These are phyloP conservation scores for Eupithecia subumbrata DNA, from an alignment of 2,888 invertebrate genomes.

Conservation along the genomic window DNA sequence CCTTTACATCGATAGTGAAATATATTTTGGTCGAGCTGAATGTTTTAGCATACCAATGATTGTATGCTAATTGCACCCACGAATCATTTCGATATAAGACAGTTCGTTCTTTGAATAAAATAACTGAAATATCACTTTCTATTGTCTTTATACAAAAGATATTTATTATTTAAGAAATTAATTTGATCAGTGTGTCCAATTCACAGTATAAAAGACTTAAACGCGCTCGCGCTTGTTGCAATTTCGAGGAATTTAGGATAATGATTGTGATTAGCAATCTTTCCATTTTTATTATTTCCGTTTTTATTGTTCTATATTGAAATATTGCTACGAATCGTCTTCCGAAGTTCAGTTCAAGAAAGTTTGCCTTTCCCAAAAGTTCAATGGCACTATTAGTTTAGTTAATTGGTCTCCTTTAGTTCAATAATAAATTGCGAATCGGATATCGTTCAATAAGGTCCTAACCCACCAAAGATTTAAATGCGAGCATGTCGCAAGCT, in stretches of 20 bases:
- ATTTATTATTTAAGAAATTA: background rate
- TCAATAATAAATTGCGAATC: background rate
- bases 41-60: slow-evolving; percentile 41
- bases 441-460: background rate
- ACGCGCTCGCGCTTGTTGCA: slow-evolving; percentile 21
- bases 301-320: background rate
- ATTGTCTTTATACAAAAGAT: slow-evolving; percentile 4
- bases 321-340: background rate
- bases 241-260: background rate
- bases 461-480: slow-evolving; percentile 28
- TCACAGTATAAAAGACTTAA: slow-evolving; percentile 27
- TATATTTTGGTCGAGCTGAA: slow-evolving; percentile 33
- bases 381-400: background rate
- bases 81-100: slow-evolving; percentile 28
- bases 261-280: background rate
- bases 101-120: slow-evolving; percentile 39
- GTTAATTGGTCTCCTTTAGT: background rate
- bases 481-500: slow-evolving; percentile 55
- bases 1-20: slow-evolving; percentile 16
- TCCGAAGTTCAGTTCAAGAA: background rate
- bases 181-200: background rate
- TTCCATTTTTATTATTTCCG: too few species aligned
- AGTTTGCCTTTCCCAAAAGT: background rate
- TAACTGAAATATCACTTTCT: slow-evolving; percentile 33
- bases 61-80: slow-evolving; percentile 53